Conservation (phyloP, 2,797 vertebrate species). For the Chrosomus eos region DNA sequence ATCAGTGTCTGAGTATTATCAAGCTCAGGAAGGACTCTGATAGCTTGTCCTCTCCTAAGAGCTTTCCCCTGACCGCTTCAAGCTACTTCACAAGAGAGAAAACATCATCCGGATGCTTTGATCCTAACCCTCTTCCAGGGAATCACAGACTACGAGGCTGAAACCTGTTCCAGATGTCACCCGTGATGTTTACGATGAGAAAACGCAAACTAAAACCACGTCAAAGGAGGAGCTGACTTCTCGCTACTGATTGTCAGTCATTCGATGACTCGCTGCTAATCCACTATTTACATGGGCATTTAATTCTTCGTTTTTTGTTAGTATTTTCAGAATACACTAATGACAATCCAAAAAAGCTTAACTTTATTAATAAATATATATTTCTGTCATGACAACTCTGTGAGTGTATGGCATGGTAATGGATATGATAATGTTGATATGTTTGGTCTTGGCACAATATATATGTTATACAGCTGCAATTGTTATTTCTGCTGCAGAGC, state of each 20-base stretch:
- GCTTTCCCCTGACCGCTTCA: slow-evolving; percentile 24
- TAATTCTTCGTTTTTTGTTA: neutral
- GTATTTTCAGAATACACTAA: neutral
- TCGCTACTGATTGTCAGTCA: neutral
- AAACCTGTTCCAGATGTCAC: slow-evolving; percentile 55
- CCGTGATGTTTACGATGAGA: slow-evolving; percentile 24
- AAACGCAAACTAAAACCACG: slow-evolving; percentile 10
- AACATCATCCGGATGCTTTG: slow-evolving; percentile 44
- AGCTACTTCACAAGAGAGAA: slow-evolving; percentile 24
- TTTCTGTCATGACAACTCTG: too few relatives aligned
- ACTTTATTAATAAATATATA: too few relatives aligned
- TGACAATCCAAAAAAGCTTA: neutral
- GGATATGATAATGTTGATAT: too few relatives aligned
- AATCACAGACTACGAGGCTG: neutral
- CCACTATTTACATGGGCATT: neutral
- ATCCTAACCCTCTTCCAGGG: slow-evolving; percentile 34
- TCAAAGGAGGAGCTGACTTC: slow-evolving; percentile 1
- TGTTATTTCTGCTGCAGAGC: too few relatives aligned
- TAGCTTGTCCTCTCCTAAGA: neutral
- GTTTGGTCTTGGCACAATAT: too few relatives aligned
- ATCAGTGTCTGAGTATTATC: slow-evolving; percentile 32
- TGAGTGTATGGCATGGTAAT: too few relatives aligned
- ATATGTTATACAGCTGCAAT: too few relatives aligned
- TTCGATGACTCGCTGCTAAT: neutral
- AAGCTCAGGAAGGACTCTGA: slow-evolving; percentile 25